Evolutionary conservation across 2,113 vertebrate species (phyloP), one percentile per base, ranked within the genome.

Genomic region (Aphyosemion australe): DNA sequence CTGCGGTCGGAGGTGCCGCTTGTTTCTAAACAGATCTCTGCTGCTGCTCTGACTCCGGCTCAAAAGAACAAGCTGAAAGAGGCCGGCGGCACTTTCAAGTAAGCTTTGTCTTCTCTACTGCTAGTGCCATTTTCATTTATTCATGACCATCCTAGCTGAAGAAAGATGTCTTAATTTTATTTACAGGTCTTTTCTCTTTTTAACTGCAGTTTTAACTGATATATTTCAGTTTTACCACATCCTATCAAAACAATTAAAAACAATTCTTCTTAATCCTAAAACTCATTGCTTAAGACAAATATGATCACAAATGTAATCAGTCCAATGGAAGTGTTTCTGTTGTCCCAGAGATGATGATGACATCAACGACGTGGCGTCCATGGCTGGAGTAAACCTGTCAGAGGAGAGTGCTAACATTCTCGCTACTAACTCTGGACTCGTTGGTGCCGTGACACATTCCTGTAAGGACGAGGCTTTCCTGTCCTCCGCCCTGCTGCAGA

Each of bases 321-420:
- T 45, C 1, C 21, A 6, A 1, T 20, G n/a, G 15, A 13, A 39
- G 7, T 2, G 16, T 50, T 60, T 63, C 43, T 31, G 14, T 18
- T 37, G 1, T 14, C 19, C 21, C 85, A 99, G 97, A 91, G 97
- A 99, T 49, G 96, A 99, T 0, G 97, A 99, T 8, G 96, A 99
- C 90, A 97, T 99, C 80, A 98, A 99, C 1, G 97, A 99, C 1
- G 97, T 99, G 62, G 96, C 97, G 0, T 98, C 97, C 2, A 99
- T 99, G 97, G 97, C 97, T 0, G 97, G 97, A 49, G 97, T 98
- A 19, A 99, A 97, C 88, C 86, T 99, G 7, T 96, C 95, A 0
- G 97, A 99, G 85, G 97, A 99, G 85, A 99, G 94, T 1, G 96
- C 95, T 4, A 93, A 96, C 15, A 99, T 99, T 90, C 80, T 99